These are phyloP conservation scores for Drosophila rufa DNA, from an alignment of 1,140 invertebrate species.

Conservation along the genomic window DNA sequence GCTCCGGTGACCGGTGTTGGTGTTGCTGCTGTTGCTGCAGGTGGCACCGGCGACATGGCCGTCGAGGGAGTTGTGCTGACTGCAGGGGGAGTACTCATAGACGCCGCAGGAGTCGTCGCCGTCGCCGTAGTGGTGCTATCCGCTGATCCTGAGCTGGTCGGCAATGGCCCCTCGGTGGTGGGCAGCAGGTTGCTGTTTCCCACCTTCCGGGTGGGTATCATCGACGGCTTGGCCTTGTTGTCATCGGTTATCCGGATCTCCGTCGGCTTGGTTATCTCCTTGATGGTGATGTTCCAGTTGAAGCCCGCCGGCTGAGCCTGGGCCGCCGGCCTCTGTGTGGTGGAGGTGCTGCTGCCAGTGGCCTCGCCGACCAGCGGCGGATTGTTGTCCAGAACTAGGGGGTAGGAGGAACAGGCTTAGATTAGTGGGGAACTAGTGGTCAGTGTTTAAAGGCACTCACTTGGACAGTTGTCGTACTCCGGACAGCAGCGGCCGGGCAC, in stretches of 20 bases:
- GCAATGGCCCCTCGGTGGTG: constrained; percentile 40
- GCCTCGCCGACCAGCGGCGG: constrained; percentile 53
- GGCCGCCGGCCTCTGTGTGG: constrained; percentile 43
- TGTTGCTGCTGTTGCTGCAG: constrained; percentile 28
- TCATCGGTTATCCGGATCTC: constrained; percentile 84
- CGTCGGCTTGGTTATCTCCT: constrained; percentile 84
- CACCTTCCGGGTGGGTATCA: constrained; percentile 63
- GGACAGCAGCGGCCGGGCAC: constrained; percentile 91
- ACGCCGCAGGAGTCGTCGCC: constrained; percentile 19
- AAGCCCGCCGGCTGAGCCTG: constrained; percentile 53
- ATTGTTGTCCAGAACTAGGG: constrained; percentile 71
- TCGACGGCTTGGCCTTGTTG: constrained; percentile 71
- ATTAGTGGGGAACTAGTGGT: constrained; percentile 3
- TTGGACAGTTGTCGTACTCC: constrained; percentile 91
- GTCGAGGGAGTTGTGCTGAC: neutral
- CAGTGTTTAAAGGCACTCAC: constrained; percentile 85
- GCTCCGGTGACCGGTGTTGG: constrained; percentile 32
- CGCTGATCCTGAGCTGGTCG: neutral
- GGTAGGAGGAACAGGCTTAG: no score
- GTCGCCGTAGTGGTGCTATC: constrained; percentile 19
- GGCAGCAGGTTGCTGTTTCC: constrained; percentile 3
- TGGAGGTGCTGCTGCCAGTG: constrained; percentile 26
- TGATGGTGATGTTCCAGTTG: constrained; percentile 84
- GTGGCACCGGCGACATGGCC: constrained; percentile 1
- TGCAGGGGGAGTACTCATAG: neutral